phyloP scores from a whole-genome alignment of 2,797 vertebrate species.

The Acanthopagrus latus region DNA sequence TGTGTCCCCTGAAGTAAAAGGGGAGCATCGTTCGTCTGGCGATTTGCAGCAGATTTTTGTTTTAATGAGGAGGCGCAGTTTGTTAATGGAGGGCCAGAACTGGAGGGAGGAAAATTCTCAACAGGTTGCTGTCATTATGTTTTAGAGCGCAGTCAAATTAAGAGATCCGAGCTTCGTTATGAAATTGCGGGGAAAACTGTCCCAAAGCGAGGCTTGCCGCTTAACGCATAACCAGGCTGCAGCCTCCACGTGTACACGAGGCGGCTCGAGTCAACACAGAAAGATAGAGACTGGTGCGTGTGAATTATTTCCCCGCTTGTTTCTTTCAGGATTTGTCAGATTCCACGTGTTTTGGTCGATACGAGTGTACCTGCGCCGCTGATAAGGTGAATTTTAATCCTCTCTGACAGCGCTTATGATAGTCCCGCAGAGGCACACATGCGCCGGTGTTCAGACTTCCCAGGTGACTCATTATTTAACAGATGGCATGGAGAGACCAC shows the following conservation, averaged over 20 bases:
- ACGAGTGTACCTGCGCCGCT: slow-evolving; percentile 2
- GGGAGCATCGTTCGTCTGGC: slow-evolving; percentile 6
- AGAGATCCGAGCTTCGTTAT: not conserved
- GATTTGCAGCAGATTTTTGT: not conserved
- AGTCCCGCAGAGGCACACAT: slow-evolving; percentile 36
- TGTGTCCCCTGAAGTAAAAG: slow-evolving; percentile 9
- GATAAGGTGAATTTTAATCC: slow-evolving; percentile 46
- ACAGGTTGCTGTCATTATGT: slow-evolving; percentile 1
- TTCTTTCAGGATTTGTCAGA: slow-evolving; percentile 25
- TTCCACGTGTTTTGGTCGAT: slow-evolving; percentile 10
- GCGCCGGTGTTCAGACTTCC: slow-evolving; percentile 34
- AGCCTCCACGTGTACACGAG: not conserved
- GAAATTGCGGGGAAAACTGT: not conserved
- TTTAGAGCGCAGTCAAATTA: slow-evolving; percentile 2
- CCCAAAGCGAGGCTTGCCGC: not conserved
- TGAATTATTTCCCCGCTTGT: not conserved
- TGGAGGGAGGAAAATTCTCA: not conserved
- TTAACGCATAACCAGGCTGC: not conserved
- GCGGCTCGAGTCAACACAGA: too few species aligned
- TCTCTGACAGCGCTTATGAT: slow-evolving; percentile 33
- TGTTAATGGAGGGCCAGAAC: slow-evolving; percentile 5
- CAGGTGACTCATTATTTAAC: slow-evolving; percentile 72
- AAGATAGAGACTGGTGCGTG: not conserved
- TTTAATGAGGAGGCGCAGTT: slow-evolving; percentile 16
- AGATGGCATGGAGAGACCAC: slow-evolving; percentile 61